Evolutionary conservation across 2,888 invertebrate species (phyloP).

Genomic region (Clitarchus hookeri): DNA sequence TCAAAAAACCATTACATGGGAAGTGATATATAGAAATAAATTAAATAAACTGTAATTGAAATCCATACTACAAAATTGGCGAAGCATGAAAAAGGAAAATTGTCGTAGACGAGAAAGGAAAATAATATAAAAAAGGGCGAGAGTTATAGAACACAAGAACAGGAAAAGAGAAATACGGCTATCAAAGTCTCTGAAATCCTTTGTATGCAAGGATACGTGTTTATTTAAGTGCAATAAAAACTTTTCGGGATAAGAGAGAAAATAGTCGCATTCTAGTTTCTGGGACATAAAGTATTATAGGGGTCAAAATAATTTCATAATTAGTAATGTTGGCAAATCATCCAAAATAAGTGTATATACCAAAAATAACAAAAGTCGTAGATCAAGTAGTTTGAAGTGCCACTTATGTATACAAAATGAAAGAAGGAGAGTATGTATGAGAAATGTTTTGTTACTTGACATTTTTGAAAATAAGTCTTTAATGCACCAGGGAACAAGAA

Average conservation of each 20-base stretch:
- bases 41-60: neutral
- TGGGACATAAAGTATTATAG: conserved; percentile 6
- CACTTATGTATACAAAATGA: neutral
- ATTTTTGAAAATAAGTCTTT: conserved; percentile 10
- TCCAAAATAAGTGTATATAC: neutral
- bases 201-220: neutral
- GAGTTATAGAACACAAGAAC: neutral
- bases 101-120: neutral
- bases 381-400: conserved; percentile 16
- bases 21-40: neutral
- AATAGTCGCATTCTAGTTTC: neutral
- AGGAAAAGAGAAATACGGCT: conserved; percentile 15
- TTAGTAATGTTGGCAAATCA: neutral
- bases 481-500: conserved; percentile 15
- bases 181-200: neutral
- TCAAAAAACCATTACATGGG: neutral
- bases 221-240: conserved; percentile 18
- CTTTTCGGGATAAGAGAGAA: neutral
- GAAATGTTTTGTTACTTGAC: neutral
- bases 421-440: conserved; percentile 17
- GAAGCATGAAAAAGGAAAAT: conserved; percentile 20
- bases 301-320: conserved; percentile 22
- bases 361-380: conserved; percentile 15
- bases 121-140: neutral
- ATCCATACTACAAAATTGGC: neutral